These are phyloP conservation scores for Pipistrellus kuhlii DNA, from an alignment of 2,797 vertebrate genomes.

Conservation along the genomic window DNA sequence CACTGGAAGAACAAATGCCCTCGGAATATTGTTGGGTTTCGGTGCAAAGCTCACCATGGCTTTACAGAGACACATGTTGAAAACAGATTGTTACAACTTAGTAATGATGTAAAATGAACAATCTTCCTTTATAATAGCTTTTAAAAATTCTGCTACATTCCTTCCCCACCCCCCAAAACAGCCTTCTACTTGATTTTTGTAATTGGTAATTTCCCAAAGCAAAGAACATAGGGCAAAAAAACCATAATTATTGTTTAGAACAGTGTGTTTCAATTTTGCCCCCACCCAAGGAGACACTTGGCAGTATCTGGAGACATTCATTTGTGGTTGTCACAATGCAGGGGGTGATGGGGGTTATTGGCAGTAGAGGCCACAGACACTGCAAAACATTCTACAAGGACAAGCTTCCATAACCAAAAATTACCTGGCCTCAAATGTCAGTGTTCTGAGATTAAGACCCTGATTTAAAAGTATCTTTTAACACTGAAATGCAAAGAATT, in stretches of 20 bases:
- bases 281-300: not conserved
- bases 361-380: not conserved
- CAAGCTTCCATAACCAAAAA: not conserved
- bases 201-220: conserved; percentile 19
- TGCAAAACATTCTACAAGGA: not conserved
- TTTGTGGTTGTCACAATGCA: not conserved
- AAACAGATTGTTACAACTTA: conserved; percentile 66
- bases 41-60: conserved; percentile 46
- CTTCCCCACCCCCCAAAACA: not conserved
- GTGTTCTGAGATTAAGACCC: not conserved
- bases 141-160: conserved; percentile 8
- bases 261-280: not conserved
- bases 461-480: not conserved
- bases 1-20: conserved; percentile 74
- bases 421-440: not conserved
- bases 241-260: not conserved
- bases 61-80: conserved; percentile 65
- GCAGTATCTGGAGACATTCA: not conserved
- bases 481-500: not conserved
- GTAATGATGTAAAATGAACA: conserved; percentile 60
- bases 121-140: conserved; percentile 46
- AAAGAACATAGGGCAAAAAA: conserved; percentile 31
- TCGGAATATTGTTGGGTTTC: conserved; percentile 71
- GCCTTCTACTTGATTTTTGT: not conserved
- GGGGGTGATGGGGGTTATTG: too few species aligned